Conservation (phyloP, 2,113 vertebrate species). For the Nothobranchius kuhntae region DNA sequence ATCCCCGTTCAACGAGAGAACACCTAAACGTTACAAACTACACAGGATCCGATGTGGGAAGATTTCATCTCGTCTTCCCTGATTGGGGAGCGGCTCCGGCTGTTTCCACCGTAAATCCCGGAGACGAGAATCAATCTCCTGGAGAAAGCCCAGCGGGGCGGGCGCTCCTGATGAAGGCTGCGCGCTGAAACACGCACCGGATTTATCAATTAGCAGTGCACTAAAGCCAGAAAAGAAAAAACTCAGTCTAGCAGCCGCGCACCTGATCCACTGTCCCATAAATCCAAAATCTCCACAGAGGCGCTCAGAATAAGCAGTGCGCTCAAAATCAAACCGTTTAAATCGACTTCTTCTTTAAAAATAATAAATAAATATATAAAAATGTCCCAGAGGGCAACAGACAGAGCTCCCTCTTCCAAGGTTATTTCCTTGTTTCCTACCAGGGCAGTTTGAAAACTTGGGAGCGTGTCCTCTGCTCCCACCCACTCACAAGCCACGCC, state of each 20-base stretch:
- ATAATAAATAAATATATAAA: neutral
- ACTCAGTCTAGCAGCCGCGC: neutral
- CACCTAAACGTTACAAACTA: too few species aligned
- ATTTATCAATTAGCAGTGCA: constrained; percentile 36
- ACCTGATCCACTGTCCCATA: neutral
- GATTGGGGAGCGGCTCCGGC: constrained; percentile 41
- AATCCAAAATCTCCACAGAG: neutral
- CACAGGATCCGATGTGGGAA: neutral
- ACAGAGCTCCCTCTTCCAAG: neutral
- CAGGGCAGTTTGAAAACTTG: constrained; percentile 64
- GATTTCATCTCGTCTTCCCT: constrained; percentile 16
- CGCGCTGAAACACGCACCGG: constrained; percentile 46
- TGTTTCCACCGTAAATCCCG: constrained; percentile 64
- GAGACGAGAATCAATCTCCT: constrained; percentile 61
- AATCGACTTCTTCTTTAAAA: neutral
- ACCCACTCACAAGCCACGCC: constrained; percentile 53
- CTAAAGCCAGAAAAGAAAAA: neutral
- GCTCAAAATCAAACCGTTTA: neutral
- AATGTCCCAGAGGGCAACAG: neutral
- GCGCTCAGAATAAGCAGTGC: neutral
- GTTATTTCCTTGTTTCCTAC: constrained; percentile 50
- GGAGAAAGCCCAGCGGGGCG: constrained; percentile 65
- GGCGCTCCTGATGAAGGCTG: constrained; percentile 57
- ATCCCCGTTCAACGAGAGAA: constrained; percentile 1
- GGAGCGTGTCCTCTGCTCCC: constrained; percentile 38